phyloP scores from a whole-genome alignment of 2,888 invertebrate genomes.

The Tryphoninae sp. region DNA sequence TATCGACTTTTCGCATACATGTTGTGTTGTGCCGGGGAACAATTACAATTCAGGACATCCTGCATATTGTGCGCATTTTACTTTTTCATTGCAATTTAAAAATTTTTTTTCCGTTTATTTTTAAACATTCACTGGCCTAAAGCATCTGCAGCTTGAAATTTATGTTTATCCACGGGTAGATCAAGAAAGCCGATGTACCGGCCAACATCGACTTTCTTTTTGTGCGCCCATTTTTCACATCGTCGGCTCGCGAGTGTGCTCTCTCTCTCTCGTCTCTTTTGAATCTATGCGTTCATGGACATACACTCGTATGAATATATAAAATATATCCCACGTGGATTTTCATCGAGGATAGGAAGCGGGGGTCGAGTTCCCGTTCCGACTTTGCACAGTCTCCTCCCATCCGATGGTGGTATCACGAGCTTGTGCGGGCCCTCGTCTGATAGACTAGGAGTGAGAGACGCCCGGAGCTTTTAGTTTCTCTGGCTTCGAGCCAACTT shows the following conservation, averaged over 20 bases:
- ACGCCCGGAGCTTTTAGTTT: slow-evolving; percentile 57
- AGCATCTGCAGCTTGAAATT: slow-evolving; percentile 48
- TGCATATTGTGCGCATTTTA: not conserved
- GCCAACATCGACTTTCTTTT: slow-evolving; percentile 39
- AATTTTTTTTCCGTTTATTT: not conserved
- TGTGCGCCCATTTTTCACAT: not conserved
- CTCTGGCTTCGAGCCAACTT: slow-evolving; percentile 57
- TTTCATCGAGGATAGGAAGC: slow-evolving; percentile 37
- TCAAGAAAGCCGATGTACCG: slow-evolving; percentile 40
- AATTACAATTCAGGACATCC: not conserved
- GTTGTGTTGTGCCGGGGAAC: not conserved
- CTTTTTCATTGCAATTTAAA: not conserved
- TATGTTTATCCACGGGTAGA: slow-evolving; percentile 53
- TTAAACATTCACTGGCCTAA: slow-evolving; percentile 32
- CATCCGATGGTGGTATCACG: slow-evolving; percentile 32
- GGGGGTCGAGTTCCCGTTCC: slow-evolving; percentile 19
- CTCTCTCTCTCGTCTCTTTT: slow-evolving; percentile 41
- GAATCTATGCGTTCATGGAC: slow-evolving; percentile 25
- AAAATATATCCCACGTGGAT: slow-evolving; percentile 52
- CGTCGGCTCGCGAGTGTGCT: slow-evolving; percentile 3
- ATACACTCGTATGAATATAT: not conserved
- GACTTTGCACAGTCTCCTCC: not conserved
- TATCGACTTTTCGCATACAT: slow-evolving; percentile 19
- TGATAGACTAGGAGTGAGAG: slow-evolving; percentile 45
- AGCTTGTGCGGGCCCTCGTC: slow-evolving; percentile 24